Evolutionary conservation across 2,113 vertebrate genomes (phyloP).

Genomic region (Chiloscyllium plagiosum): DNA sequence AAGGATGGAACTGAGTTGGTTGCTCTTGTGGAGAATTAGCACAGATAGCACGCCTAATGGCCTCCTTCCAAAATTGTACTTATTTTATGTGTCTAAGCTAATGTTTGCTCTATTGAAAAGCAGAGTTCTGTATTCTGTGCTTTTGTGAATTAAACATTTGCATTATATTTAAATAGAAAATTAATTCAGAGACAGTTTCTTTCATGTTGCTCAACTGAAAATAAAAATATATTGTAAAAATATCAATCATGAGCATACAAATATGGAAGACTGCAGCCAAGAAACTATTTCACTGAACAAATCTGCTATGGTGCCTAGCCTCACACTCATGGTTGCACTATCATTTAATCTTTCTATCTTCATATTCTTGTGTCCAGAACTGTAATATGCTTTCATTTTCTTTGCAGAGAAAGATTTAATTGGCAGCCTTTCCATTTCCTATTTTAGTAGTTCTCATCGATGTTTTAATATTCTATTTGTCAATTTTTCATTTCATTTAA

Average conservation of each 20-base stretch:
- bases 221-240: neutral
- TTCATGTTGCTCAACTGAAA: conserved; percentile 3
- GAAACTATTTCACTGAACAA: neutral
- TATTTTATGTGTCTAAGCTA: neutral
- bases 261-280: neutral
- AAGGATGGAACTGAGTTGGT: neutral
- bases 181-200: neutral
- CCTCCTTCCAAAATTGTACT: neutral
- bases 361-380: neutral
- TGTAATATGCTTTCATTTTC: neutral
- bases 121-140: neutral
- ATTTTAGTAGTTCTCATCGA: neutral
- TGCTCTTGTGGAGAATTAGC: neutral
- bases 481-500: conserved; percentile 27
- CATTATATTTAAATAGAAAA: neutral
- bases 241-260: neutral
- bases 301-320: neutral
- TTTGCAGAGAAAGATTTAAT: neutral
- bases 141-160: neutral
- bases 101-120: neutral
- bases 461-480: neutral
- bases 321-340: no score
- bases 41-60: neutral
- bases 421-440: neutral
- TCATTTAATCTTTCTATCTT: neutral